phyloP scores from a whole-genome alignment of 1,140 invertebrate species.

The Drosophila truncata region DNA sequence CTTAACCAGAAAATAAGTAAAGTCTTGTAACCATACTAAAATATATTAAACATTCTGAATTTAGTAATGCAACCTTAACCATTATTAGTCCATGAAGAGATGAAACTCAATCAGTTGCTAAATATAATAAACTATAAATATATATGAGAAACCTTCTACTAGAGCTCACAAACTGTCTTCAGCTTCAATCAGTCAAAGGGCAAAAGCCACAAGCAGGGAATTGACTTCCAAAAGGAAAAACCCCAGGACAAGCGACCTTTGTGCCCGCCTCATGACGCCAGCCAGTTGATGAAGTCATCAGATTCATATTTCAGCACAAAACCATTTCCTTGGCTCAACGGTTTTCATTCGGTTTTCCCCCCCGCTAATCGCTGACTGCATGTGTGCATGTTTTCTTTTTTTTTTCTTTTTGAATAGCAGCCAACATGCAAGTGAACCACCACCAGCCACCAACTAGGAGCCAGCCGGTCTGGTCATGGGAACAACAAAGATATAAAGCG shows the following conservation, averaged over 20 bases:
- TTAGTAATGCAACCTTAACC: neutral
- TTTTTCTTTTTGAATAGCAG: slow-evolving; percentile 28
- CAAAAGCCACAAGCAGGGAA: slow-evolving; percentile 20
- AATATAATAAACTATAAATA: neutral
- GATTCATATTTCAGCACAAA: slow-evolving; percentile 34
- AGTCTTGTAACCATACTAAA: neutral
- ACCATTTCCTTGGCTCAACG: slow-evolving; percentile 31
- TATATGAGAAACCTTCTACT: neutral
- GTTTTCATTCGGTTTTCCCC: slow-evolving; percentile 8
- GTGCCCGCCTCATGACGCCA: slow-evolving; percentile 38
- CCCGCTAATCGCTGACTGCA: slow-evolving; percentile 25
- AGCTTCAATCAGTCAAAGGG: slow-evolving; percentile 9
- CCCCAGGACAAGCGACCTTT: slow-evolving; percentile 37
- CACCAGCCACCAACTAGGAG: neutral
- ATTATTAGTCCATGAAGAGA: neutral
- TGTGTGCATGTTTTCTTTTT: neutral
- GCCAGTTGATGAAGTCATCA: slow-evolving; percentile 65
- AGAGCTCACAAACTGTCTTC: neutral
- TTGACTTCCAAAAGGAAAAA: slow-evolving; percentile 18
- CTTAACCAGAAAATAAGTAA: no score
- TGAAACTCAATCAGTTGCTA: neutral
- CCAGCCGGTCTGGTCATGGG: slow-evolving; percentile 14
- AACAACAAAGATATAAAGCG: slow-evolving; percentile 21
- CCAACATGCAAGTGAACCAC: slow-evolving; percentile 30
- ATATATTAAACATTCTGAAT: neutral